These are phyloP conservation scores for Narcine bancroftii DNA, from an alignment of 2,113 vertebrate species.

Conservation along the genomic window DNA sequence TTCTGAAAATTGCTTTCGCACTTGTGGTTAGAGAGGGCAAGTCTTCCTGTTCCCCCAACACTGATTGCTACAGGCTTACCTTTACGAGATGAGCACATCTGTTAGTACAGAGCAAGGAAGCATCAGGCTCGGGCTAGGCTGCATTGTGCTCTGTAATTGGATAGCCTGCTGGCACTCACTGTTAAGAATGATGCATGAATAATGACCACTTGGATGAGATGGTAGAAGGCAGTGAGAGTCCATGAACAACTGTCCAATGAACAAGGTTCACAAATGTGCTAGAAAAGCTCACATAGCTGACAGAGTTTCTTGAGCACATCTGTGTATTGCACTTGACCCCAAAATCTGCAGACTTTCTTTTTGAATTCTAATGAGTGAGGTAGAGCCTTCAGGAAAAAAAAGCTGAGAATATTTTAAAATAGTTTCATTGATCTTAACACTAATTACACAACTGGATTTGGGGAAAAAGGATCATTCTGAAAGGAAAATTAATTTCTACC, in stretches of 20 bases:
- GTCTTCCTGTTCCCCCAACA: not conserved
- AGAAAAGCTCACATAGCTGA: too few relatives aligned
- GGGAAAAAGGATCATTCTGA: not conserved
- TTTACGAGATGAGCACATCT: not conserved
- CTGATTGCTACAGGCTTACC: slow-evolving; percentile 29
- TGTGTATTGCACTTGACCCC: too few relatives aligned
- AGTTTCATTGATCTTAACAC: not conserved
- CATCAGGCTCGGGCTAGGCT: not conserved
- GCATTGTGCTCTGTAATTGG: slow-evolving; percentile 21
- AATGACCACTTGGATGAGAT: slow-evolving; percentile 26
- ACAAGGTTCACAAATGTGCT: too few relatives aligned
- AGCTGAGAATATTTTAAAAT: not conserved
- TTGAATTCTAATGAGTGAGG: not conserved
- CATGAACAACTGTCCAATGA: slow-evolving; percentile 1
- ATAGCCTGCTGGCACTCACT: slow-evolving; percentile 25
- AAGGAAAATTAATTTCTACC: not conserved
- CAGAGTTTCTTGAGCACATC: too few relatives aligned
- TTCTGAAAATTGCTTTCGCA: slow-evolving; percentile 21
- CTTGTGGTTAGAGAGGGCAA: slow-evolving; percentile 19
- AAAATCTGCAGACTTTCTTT: too few relatives aligned
- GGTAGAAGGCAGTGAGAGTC: not conserved
- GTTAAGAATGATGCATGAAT: slow-evolving; percentile 12
- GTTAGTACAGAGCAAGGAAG: not conserved
- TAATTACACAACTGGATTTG: not conserved
- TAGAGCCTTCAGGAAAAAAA: not conserved